Percentiles rank a stretch among this genome's conserved stretches.
These are phyloP conservation scores for Bombylius discolor DNA, from an alignment of 2,888 invertebrate species.

Conservation along the genomic window DNA sequence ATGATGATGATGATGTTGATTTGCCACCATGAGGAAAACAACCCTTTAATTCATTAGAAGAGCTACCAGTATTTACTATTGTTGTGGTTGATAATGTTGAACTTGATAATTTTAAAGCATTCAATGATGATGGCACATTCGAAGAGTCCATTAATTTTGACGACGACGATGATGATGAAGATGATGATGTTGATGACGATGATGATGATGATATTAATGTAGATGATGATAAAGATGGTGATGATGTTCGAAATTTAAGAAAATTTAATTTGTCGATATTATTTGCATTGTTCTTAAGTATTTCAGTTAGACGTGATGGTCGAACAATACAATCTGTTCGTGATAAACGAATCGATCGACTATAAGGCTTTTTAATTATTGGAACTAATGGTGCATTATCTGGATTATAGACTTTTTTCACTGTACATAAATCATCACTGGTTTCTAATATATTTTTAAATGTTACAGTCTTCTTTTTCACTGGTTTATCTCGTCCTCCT, in stretches of 20 bases:
- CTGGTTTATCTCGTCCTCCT: background rate
- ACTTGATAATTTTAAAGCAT: background rate
- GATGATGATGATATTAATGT: background rate
- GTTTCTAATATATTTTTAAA: constrained; percentile 49
- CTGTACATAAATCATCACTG: constrained; percentile 46
- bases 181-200: background rate
- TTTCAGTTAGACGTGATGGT: constrained; percentile 49
- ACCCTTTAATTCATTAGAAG: background rate
- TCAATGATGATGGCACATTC: too few species aligned
- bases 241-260: constrained; percentile 28
- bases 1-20: constrained; percentile 13
- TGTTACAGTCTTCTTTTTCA: constrained; percentile 48
- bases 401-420: constrained; percentile 46
- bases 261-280: constrained; percentile 37
- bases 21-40: background rate
- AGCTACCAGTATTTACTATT: background rate
- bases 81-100: background rate
- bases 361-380: constrained; percentile 48
- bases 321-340: constrained; percentile 47
- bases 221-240: constrained; percentile 7
- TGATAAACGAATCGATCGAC: constrained; percentile 44
- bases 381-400: constrained; percentile 47
- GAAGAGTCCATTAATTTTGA: too few species aligned
- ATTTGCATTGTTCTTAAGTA: constrained; percentile 44
- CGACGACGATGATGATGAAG: background rate